These are phyloP conservation scores for Zapus hudsonius DNA, from an alignment of 2,113 vertebrate genomes.

Conservation along the genomic window DNA sequence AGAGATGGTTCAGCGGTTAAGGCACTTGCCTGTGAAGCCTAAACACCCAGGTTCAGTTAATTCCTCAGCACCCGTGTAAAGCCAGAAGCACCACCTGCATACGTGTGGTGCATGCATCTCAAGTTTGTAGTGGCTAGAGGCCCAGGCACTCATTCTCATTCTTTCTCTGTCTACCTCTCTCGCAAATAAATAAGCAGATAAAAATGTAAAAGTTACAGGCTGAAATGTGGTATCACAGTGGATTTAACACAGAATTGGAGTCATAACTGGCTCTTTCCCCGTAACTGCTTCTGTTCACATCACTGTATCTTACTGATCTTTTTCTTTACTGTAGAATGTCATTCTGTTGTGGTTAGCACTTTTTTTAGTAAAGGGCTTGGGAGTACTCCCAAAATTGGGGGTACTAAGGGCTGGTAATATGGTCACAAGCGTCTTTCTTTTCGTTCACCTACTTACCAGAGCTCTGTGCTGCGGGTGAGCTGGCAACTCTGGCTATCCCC, in stretches of 20 bases:
- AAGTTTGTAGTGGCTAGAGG: no score
- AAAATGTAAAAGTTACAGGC: not conserved
- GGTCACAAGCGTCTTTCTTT: accelerated
- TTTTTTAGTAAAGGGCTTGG: not conserved
- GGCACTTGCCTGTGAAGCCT: no score
- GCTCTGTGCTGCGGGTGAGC: not conserved
- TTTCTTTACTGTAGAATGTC: accelerated
- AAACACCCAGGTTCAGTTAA: no score
- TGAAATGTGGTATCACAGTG: not conserved
- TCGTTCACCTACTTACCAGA: not conserved
- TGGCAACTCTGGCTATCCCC: not conserved
- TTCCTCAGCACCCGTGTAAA: no score
- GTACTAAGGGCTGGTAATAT: not conserved
- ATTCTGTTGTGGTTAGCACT: no score
- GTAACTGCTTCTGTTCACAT: not conserved
- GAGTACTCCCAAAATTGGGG: not conserved
- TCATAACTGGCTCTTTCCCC: accelerated
- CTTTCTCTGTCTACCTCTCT: no score
- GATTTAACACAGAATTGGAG: no score
- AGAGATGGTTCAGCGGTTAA: no score
- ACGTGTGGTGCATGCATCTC: no score
- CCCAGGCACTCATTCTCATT: no score
- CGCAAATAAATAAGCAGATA: no score
- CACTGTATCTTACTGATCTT: accelerated
- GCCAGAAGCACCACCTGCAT: no score